Evolutionary conservation across 2,113 vertebrate species (phyloP).

Genomic region (Pionites leucogaster): DNA sequence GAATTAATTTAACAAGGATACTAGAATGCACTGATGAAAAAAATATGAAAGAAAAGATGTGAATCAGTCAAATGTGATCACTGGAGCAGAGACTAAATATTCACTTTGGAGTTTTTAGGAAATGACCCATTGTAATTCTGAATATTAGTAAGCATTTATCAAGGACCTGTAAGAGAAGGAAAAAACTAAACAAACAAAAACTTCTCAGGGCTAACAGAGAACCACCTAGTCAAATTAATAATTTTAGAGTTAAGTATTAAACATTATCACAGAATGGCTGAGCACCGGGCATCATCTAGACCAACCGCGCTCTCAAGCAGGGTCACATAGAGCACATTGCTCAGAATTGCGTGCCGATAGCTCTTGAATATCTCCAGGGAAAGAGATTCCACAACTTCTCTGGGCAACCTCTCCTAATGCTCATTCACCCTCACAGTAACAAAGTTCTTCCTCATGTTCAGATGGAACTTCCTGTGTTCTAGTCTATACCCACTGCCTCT

Average conservation of each 20-base stretch:
- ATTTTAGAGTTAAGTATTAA: background rate
- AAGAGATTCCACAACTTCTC: background rate
- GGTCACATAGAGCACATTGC: background rate
- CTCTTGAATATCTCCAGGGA: background rate
- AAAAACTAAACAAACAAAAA: background rate
- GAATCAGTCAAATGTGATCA: background rate
- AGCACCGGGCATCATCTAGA: background rate
- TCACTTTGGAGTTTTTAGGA: background rate
- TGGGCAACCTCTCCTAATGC: background rate
- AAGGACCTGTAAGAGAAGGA: background rate
- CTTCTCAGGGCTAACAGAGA: background rate
- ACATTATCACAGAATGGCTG: background rate
- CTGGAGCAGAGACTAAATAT: background rate
- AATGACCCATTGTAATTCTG: background rate
- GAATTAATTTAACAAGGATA: background rate
- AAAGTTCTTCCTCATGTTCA: background rate
- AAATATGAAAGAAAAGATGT: background rate
- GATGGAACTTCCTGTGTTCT: background rate
- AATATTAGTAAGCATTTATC: background rate
- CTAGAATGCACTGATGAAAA: background rate
- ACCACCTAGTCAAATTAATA: background rate
- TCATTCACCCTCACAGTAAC: background rate
- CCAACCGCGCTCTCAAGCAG: background rate
- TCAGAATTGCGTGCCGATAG: background rate
- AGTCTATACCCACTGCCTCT: background rate